Conservation (phyloP, 2,888 invertebrate genomes). For the Cheilosia urbana region DNA sequence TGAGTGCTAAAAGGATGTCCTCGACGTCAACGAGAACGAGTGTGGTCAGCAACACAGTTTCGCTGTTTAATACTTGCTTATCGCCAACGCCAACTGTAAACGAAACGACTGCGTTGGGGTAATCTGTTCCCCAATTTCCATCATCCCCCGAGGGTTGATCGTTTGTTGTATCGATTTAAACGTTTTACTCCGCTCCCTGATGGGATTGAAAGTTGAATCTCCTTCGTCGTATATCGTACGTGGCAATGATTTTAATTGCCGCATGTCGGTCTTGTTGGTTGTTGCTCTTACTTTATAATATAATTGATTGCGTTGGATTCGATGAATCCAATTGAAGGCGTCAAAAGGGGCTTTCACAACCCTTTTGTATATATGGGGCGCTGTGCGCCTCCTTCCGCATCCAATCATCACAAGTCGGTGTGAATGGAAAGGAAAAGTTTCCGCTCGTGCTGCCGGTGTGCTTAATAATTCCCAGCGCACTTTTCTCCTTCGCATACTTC, state of each 20-base stretch:
- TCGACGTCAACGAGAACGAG: not conserved
- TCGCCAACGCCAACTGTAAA: conserved; percentile 45
- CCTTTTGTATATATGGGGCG: conserved; percentile 18
- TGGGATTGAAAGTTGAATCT: conserved; percentile 51
- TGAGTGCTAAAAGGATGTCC: conserved; percentile 60
- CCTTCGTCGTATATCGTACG: conserved; percentile 56
- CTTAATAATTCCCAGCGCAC: conserved; percentile 60
- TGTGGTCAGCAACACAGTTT: conserved; percentile 56
- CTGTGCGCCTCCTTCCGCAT: not conserved
- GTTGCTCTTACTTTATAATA: not conserved
- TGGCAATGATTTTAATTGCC: conserved; percentile 73
- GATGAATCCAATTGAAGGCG: conserved; percentile 25
- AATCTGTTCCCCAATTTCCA: not conserved
- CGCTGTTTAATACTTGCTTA: conserved; percentile 59
- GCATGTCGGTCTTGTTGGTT: conserved; percentile 34
- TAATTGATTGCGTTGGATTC: conserved; percentile 20
- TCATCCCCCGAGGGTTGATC: not conserved
- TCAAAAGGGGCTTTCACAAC: not conserved
- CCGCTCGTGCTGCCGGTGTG: conserved; percentile 42
- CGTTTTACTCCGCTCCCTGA: conserved; percentile 22
- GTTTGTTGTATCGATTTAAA: conserved; percentile 58
- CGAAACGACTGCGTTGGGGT: conserved; percentile 13
- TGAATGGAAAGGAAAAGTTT: conserved; percentile 55
- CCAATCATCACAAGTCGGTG: conserved; percentile 21
- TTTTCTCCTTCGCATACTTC: conserved; percentile 38